Evolutionary conservation across 2,113 vertebrate species (phyloP).

Genomic region (Tinamus guttatus): DNA sequence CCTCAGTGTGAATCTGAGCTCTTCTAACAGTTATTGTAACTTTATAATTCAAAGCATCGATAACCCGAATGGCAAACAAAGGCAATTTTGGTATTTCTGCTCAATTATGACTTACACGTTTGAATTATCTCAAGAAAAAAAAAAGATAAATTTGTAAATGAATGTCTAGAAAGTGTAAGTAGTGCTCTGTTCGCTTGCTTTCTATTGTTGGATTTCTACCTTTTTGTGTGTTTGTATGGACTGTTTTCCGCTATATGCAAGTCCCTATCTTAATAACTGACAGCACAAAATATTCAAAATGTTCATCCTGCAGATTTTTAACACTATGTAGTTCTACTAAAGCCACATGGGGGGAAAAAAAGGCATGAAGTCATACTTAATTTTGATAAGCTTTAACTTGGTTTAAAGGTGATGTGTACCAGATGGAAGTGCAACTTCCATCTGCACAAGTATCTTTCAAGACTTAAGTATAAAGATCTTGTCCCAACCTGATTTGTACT

Average conservation of each 20-base stretch:
- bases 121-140: background rate
- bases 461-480: background rate
- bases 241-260: background rate
- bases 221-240: background rate
- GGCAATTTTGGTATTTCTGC: constrained; percentile 3
- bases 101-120: background rate
- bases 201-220: background rate
- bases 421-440: background rate
- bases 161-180: background rate
- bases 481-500: background rate
- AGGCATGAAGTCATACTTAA: background rate
- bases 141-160: background rate
- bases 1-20: background rate
- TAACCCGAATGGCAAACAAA: constrained; percentile 11
- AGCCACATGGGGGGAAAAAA: background rate
- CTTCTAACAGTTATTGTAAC: background rate
- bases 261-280: background rate
- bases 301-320: background rate
- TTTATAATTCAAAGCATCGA: background rate
- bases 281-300: background rate
- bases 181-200: background rate
- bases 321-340: background rate
- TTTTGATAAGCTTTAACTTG: background rate
- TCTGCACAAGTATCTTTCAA: background rate
- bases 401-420: background rate